Evolutionary conservation across 2,888 invertebrate species (phyloP), one percentile per base, ranked within the genome.

Genomic region (Seira sanloemensis): DNA sequence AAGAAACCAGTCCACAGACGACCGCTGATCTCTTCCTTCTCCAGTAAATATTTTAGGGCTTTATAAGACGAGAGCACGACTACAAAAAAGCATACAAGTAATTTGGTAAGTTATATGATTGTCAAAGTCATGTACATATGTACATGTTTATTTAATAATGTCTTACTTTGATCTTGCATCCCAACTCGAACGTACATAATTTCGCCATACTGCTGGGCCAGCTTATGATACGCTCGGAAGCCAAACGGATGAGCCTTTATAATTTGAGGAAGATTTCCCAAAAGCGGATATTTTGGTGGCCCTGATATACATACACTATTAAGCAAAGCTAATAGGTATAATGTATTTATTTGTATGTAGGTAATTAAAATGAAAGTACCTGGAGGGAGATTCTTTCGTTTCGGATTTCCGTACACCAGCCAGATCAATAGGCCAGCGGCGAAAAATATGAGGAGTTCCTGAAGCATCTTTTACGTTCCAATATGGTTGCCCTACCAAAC

Each of bases 1-100:
- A 88, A 74, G 67, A 88, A 85, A 9, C 88, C 88, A 4, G 80
- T 85, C 88, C 86, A 88, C n/a, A 88, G 37, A n/a, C 88, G 67
- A 0, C 88, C 88, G 66, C 85, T 85, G 0, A 86, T 16, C 27
- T 86, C 87, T 24, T 86, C 87, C n/a, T 88, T 86, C 1, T 76
- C 81, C 54, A 86, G 67, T 2, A 86, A 66, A 7, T 67, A 83
- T 67, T 84, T 84, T 77, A 86, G 71, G 0, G 77, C 86, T 9
- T 86, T 80, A 66, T 86, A 67, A 2, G 86, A 86, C 0, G 86
- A 86, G 4, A 88, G n/a, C 1, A 88, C 85, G 21, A 86, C 87
- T 87, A 12, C 9, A 23, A 24, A 25, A 65, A 73, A 5, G 9
- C 4, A 68, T 5, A n/a, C n/a, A n/a, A n/a, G n/a, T n/a, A n/a